Evolutionary conservation across 2,797 vertebrate species (phyloP), one percentile per base, ranked within the genome.

Genomic region (Cirrhinus mrigala): DNA sequence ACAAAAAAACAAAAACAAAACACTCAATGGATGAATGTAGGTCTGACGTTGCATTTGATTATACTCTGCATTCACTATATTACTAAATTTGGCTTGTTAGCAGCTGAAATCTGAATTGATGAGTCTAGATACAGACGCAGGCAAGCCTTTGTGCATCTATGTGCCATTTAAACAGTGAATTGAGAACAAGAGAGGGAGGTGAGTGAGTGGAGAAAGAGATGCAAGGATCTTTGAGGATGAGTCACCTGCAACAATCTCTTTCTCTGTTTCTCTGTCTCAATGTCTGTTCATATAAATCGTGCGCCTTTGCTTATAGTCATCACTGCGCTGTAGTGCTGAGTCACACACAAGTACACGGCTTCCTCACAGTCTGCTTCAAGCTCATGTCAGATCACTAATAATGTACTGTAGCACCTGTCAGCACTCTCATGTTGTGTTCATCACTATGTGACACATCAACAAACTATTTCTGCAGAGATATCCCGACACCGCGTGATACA

Each of bases 151-250:
- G 27, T 52, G 70, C 27, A 24, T 33, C 44, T 60, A 8, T 82
- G 54, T 82, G 69, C 24, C 69, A 74, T 92, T 90, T 64, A 66
- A 78, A n/a, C n/a, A 14, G 15, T 75, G 50, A 54, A 78, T 16
- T 27, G 37, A 79, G 79, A 48, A 50, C 7, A 16, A 33, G 73
- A 48, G 66, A 46, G 16, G 7, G 40, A 44, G 70, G 33, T 27
- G 44, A 83, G 40, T 37, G 46, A 71, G 50, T 37, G 46, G 44
- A 66, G 62, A 52, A 50, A 71, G 40, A 52, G 76, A 71, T 70
- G 27, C 62, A 76, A 16, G 37, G 52, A 64, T 44, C 73, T 70
- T 29, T 66, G 60, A 40, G 12, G 75, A 62, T 81, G 81, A 83
- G 79, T 83, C 83, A 85, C 58, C 64, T 62, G 73, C 46, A 56